Base-by-base conservation (phyloP, 2,888 invertebrate species). In the Dasypogon diadema region DNA sequence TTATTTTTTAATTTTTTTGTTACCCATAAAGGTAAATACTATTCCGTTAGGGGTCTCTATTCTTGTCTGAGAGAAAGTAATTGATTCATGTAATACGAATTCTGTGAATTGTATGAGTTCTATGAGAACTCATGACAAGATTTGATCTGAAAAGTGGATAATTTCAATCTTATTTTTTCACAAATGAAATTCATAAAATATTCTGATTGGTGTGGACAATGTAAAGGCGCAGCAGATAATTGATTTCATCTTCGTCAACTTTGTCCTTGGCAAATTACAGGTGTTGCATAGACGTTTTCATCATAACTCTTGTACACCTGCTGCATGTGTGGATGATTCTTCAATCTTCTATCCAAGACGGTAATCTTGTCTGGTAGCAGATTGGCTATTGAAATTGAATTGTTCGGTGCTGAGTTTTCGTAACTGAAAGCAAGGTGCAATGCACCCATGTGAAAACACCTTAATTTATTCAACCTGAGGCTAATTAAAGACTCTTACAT, bases 361-460 rank as follows among this genome's bases (percentile, higher is more conserved):
- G 12, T 12, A 42, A 3, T 42, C n/a, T 42, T 12, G 42, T 42
- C 8, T 42, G 0, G 3, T 12, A 8, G 8, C 3, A 12, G 10
- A 12, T 12, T 6, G 8, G 12, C 42, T 6, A 42, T 42, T 12
- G 42, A 42, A 42, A 42, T 12, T 42, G 42, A 12, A 42, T 42
- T 42, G 12, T 42, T 42, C 42, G 6, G 42, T 42, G 42, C 12
- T 12, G 8, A 42, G n/a, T 42, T 42, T 42, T 42, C 42, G 42
- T n/a, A 42, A 42, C 42, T 12, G 42, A 12, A 21, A 16, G 21
- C 21, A 51, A 16, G 18, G 51, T 16, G 51, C 51, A 51, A 51
- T 51, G 51, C 51, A 51, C 51, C 18, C 51, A 21, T 51, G 18
- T 21, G 51, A 51, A 51, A 21, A 51, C 51, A 51, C 21, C 21